phyloP scores from a whole-genome alignment of 2,888 invertebrate genomes.

The Andrena camellia region DNA sequence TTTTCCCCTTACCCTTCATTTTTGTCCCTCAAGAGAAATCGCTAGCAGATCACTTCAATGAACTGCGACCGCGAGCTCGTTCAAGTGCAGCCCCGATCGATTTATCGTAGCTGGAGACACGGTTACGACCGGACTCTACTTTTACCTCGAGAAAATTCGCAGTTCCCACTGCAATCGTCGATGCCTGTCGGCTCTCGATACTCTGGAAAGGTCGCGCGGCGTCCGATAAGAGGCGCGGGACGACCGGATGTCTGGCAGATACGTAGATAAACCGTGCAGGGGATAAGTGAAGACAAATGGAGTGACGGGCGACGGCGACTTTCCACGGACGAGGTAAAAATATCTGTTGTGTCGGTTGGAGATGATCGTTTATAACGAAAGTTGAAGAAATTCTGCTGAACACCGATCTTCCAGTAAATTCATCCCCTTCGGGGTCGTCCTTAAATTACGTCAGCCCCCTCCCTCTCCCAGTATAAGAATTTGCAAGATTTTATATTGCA shows the following conservation, averaged over 20 bases:
- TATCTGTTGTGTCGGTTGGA: constrained; percentile 21
- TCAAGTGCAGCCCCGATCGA: not conserved
- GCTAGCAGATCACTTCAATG: too few species aligned
- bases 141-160: not conserved
- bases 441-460: too few species aligned
- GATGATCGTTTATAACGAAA: constrained; percentile 7
- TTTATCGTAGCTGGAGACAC: not conserved
- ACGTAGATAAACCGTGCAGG: constrained; percentile 38
- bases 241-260: constrained; percentile 59
- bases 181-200: not conserved
- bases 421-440: not conserved
- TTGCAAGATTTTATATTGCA: too few species aligned
- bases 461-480: too few species aligned
- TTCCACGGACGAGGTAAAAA: constrained; percentile 38
- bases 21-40: too few species aligned
- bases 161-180: not conserved
- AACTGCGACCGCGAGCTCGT: not conserved
- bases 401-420: not conserved
- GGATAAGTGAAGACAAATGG: constrained; percentile 45
- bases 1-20: too few species aligned
- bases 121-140: not conserved
- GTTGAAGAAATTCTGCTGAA: constrained; percentile 8
- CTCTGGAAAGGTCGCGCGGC: constrained; percentile 23
- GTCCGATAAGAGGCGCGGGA: constrained; percentile 46
- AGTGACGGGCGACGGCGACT: not conserved